A percentile compares a stretch with the other conserved stretches of the same genome.
Evolutionary conservation across 2,113 vertebrate genomes (phyloP).

Genomic region (Hoplias malabaricus): DNA sequence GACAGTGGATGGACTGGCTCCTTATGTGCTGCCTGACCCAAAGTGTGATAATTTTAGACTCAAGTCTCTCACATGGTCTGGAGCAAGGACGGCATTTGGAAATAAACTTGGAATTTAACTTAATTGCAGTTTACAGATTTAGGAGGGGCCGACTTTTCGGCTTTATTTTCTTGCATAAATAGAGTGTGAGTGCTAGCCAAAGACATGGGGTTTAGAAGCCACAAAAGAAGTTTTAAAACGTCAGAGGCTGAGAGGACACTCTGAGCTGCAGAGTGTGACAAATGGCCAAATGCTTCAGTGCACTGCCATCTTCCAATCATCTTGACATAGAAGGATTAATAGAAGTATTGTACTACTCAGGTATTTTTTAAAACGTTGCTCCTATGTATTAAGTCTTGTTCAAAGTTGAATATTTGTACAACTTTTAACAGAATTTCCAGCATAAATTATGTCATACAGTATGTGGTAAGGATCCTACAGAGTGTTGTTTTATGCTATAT

Average conservation of each 20-base stretch:
- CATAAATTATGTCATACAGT: background rate
- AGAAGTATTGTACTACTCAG: background rate
- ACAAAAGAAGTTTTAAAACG: conserved; percentile 72
- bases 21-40: conserved; percentile 71
- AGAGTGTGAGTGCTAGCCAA: conserved; percentile 75
- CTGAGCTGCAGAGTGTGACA: conserved; percentile 43
- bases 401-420: background rate
- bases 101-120: conserved; percentile 81
- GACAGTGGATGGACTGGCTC: conserved; percentile 62
- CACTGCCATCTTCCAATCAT: background rate
- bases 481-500: background rate
- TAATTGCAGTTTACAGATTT: conserved; percentile 82
- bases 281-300: background rate
- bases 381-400: background rate
- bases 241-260: conserved; percentile 70
- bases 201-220: conserved; percentile 77
- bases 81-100: conserved; percentile 75
- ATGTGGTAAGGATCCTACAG: background rate
- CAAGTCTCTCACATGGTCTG: conserved; percentile 77
- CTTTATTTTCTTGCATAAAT: conserved; percentile 81
- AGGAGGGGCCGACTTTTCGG: conserved; percentile 78
- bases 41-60: conserved; percentile 81
- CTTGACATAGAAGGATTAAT: background rate
- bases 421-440: background rate
- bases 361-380: background rate